Percentiles rank a stretch among this genome's conserved stretches.
These are phyloP conservation scores for Passer montanus DNA, from an alignment of 2,113 vertebrate genomes.

Conservation along the genomic window DNA sequence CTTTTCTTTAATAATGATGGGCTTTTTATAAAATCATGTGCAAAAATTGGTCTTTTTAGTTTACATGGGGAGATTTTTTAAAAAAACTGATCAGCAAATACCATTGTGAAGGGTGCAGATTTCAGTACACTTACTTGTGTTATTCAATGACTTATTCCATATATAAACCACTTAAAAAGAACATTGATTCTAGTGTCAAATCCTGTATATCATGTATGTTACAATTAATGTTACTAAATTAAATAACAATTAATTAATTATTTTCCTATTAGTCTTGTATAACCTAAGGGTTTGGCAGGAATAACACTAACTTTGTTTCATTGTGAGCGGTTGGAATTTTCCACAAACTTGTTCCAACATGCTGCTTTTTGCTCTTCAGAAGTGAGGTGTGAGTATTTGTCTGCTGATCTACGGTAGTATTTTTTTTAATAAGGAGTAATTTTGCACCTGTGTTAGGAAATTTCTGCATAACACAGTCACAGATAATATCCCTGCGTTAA, in stretches of 20 bases:
- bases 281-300: neutral
- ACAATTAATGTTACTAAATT: neutral
- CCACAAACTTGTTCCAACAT: neutral
- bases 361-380: neutral
- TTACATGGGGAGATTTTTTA: neutral
- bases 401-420: neutral
- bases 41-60: neutral
- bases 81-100: neutral
- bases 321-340: neutral
- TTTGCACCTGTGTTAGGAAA: neutral
- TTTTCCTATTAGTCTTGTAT: neutral
- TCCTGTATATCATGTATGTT: neutral
- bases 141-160: neutral
- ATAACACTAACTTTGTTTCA: neutral
- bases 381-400: neutral
- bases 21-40: neutral
- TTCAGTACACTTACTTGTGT: neutral
- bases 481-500: neutral
- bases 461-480: neutral
- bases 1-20: neutral
- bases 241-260: neutral
- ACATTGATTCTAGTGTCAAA: neutral
- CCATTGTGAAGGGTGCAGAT: neutral
- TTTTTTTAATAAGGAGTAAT: neutral
- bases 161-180: neutral